These are phyloP conservation scores for Sialis fuliginosa DNA, from an alignment of 2,888 invertebrate genomes.

Conservation along the genomic window DNA sequence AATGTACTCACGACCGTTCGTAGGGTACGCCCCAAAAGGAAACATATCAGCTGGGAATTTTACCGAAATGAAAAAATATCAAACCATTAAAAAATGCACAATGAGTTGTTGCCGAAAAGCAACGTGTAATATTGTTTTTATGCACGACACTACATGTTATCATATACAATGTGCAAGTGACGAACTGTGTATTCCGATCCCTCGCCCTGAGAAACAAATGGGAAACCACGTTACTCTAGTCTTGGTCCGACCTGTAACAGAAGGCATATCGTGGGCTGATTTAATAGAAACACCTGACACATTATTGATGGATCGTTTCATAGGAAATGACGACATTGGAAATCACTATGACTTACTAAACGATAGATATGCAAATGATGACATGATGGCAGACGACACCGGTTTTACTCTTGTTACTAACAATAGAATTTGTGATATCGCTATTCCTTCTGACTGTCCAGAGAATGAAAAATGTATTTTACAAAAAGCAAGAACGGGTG, in stretches of 20 bases:
- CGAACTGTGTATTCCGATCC: constrained; percentile 51
- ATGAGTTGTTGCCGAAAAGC: constrained; percentile 45
- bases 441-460: constrained; percentile 36
- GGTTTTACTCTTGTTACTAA: neutral
- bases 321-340: neutral
- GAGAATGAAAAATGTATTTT: constrained; percentile 51
- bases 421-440: constrained; percentile 38
- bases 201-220: constrained; percentile 22
- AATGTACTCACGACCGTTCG: constrained; percentile 1
- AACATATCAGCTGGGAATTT: constrained; percentile 29
- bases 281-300: constrained; percentile 16
- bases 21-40: constrained; percentile 3
- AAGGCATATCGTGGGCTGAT: constrained; percentile 33
- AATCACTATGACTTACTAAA: constrained; percentile 2
- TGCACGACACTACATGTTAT: constrained; percentile 57
- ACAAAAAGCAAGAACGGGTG: constrained; percentile 40
- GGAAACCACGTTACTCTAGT: constrained; percentile 55
- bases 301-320: neutral
- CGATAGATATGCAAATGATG: constrained; percentile 1
- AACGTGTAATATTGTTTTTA: constrained; percentile 62
- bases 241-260: constrained; percentile 49
- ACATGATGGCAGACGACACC: constrained; percentile 3
- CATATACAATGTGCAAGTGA: constrained; percentile 56
- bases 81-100: constrained; percentile 43
- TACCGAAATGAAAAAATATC: constrained; percentile 32